phyloP scores from a whole-genome alignment of 2,797 vertebrate genomes.

The Poliocrania exsul region DNA sequence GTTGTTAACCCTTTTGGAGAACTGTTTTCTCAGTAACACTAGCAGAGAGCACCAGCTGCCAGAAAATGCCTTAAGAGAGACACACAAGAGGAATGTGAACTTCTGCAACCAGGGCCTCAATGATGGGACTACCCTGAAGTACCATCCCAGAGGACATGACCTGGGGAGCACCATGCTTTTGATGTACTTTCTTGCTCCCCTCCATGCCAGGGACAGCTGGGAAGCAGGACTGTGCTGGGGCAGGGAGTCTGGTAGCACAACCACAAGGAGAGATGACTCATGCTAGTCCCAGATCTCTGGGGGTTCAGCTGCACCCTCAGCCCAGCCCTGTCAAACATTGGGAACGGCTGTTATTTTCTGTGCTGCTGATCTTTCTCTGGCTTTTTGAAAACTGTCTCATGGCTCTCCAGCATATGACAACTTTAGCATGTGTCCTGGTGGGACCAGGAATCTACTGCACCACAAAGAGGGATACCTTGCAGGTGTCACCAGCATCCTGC shows the following conservation, averaged over 20 bases:
- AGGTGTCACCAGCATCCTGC: neutral
- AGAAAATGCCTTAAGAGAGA: neutral
- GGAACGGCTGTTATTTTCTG: neutral
- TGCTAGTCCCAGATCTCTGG: neutral
- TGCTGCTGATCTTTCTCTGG: neutral
- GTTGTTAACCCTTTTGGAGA: neutral
- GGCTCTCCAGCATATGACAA: neutral
- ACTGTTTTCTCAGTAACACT: neutral
- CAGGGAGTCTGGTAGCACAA: neutral
- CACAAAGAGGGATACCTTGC: neutral
- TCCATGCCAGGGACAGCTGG: neutral
- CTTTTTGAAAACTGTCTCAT: neutral
- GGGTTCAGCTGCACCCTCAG: neutral
- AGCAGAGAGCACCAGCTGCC: neutral
- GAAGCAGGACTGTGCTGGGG: neutral
- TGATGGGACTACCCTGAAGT: fast-evolving
- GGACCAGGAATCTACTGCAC: neutral
- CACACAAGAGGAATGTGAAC: neutral
- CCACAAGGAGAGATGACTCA: neutral
- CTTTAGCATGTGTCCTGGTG: neutral
- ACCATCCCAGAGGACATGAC: neutral
- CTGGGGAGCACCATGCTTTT: neutral
- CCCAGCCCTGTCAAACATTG: neutral
- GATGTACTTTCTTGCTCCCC: neutral
- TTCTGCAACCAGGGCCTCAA: neutral